phyloP scores from a whole-genome alignment of 2,888 invertebrate genomes.

The Campoplex capitator region DNA sequence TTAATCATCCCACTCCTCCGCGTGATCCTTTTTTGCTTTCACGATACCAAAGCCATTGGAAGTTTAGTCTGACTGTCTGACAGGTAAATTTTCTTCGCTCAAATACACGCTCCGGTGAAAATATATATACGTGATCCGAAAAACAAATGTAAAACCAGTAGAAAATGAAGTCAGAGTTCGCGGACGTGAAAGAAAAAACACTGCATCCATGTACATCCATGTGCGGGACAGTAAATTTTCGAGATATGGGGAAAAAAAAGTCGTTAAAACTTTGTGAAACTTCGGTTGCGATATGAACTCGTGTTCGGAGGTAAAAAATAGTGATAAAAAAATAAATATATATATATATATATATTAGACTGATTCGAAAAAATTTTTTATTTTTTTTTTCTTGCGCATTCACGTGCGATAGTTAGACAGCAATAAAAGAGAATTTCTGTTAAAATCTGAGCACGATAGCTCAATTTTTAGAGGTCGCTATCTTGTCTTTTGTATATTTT shows the following conservation, averaged over 20 bases:
- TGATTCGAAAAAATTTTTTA: no score
- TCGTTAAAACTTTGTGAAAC: conserved; percentile 46
- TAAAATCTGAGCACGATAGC: no score
- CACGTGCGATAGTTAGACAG: no score
- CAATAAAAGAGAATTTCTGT: no score
- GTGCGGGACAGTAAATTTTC: background rate
- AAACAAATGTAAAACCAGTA: conserved; percentile 7
- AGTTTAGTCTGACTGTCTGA: conserved; percentile 2
- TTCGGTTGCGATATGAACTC: background rate
- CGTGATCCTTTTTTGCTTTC: conserved; percentile 5
- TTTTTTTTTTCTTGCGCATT: no score
- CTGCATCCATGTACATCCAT: background rate
- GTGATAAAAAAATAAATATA: background rate
- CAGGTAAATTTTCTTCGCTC: conserved; percentile 12
- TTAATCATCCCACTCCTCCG: conserved; percentile 52
- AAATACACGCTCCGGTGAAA: conserved; percentile 18
- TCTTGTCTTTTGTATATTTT: no score
- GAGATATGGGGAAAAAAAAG: background rate
- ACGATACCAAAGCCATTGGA: background rate
- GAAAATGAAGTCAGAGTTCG: conserved; percentile 14
- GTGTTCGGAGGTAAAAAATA: background rate
- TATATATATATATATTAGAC: background rate
- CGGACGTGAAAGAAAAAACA: conserved; percentile 5
- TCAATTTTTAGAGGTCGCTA: no score
- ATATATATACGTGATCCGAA: background rate